These are phyloP conservation scores for Pygocentrus nattereri DNA, from an alignment of 2,797 vertebrate genomes.

Conservation along the genomic window DNA sequence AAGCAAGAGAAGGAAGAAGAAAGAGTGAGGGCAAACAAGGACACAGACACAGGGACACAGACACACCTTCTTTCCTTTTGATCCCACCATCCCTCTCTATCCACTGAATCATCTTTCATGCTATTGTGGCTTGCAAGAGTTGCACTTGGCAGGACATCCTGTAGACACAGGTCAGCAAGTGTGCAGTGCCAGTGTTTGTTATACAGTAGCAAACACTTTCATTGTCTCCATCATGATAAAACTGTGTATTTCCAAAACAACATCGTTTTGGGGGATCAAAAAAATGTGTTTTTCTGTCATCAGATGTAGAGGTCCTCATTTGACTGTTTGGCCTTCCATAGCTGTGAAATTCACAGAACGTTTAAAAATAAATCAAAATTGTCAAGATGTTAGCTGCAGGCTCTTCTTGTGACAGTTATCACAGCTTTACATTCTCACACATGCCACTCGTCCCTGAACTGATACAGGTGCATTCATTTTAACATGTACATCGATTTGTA, in stretches of 20 bases:
- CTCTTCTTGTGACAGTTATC: not conserved
- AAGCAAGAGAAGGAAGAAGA: slow-evolving; percentile 41
- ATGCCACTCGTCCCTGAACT: not conserved
- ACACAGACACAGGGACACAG: slow-evolving; percentile 15
- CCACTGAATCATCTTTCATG: slow-evolving; percentile 43
- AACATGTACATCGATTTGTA: not conserved
- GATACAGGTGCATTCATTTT: not conserved
- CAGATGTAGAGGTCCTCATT: not conserved
- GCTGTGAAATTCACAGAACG: not conserved
- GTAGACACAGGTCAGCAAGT: not conserved
- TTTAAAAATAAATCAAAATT: not conserved
- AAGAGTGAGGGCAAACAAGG: slow-evolving; percentile 34
- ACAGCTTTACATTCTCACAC: not conserved
- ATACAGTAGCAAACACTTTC: not conserved
- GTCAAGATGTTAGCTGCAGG: no score
- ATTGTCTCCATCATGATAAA: not conserved
- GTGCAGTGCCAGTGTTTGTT: not conserved
- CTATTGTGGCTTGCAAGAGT: slow-evolving; percentile 30
- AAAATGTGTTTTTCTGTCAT: not conserved
- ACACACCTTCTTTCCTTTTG: slow-evolving; percentile 33
- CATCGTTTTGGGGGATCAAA: not conserved
- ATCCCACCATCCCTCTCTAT: slow-evolving; percentile 39
- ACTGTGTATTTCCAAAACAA: not conserved
- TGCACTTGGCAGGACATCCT: slow-evolving; percentile 27
- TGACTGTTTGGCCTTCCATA: not conserved